These are phyloP conservation scores for Mylabris sibirica DNA, from an alignment of 2,888 invertebrate genomes.

Conservation along the genomic window DNA sequence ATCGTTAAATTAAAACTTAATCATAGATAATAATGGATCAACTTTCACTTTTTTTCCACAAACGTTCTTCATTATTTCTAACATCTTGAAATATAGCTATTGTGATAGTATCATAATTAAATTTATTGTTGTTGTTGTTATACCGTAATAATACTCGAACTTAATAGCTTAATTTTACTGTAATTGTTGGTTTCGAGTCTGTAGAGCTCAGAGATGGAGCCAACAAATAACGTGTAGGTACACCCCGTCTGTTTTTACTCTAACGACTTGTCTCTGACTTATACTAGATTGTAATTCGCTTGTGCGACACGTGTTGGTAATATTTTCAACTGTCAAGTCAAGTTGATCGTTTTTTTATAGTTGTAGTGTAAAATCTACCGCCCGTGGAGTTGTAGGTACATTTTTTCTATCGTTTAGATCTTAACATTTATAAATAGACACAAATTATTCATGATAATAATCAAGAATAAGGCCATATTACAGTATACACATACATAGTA, in stretches of 20 bases:
- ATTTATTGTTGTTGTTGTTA: background rate
- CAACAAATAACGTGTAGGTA: background rate
- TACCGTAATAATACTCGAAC: background rate
- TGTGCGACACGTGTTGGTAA: no score
- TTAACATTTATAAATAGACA: slow-evolving; percentile 11
- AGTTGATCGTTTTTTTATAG: background rate
- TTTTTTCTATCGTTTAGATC: background rate
- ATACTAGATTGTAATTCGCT: no score
- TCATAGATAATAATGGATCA: background rate
- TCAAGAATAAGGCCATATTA: background rate
- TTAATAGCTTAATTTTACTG: slow-evolving; percentile 1
- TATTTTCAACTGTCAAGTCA: background rate
- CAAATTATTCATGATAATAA: slow-evolving; percentile 7
- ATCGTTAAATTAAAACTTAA: background rate
- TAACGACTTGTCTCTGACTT: no score
- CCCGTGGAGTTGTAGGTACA: background rate
- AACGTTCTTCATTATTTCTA: background rate
- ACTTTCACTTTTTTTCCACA: background rate
- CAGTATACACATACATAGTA: background rate
- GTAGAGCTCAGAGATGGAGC: background rate
- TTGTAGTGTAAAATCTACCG: background rate
- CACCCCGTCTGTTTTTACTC: background rate
- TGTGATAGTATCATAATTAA: background rate
- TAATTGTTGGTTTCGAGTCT: slow-evolving; percentile 9
- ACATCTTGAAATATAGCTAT: background rate